Evolutionary conservation across 2,113 vertebrate species (phyloP), one percentile per base, ranked within the genome.

Genomic region (Gavia stellata): DNA sequence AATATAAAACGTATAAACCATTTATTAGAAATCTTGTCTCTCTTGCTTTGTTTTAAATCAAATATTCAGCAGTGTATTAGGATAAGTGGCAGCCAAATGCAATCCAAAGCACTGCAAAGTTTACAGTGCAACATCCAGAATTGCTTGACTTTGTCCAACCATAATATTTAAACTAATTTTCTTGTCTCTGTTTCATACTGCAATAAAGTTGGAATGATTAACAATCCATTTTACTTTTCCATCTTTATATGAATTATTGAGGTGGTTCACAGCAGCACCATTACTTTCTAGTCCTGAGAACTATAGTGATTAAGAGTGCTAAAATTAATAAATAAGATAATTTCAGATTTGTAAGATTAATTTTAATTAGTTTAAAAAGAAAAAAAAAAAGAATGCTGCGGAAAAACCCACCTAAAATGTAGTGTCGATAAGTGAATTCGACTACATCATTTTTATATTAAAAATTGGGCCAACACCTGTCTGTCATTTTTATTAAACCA

Each of bases 391-490:
- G 7, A 36, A 73, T 7, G 29, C 18, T 33, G 11, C 12, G 17
- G 26, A 21, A 8, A 63, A 33, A 19, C 11, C 1, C 23, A 52
- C 7, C 8, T 47, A 62, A 74, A 74, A 66, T 19, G n/a, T 3
- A 81, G 7, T 19, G n/a, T 3, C 78, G 7, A 7, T 33, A 38
- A 63, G 4, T 26, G 7, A 93, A 85, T n/a, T 10, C 0, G 0
- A 71, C n/a, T 66, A 15, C 8, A 63, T 50, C 3, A 58, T 68
- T 83, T 92, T 63, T 63, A 45, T 21, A 44, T 66, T 67, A 34
- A 77, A 80, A 55, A 65, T 3, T 6, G 13, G 24, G 34, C n/a
- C 17, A 88, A 44, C 9, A 17, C 0, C 0, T 16, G 8, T 36
- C 23, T 13, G 12, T 26, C 12, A 4, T 50, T 90, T 85, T 50